phyloP scores from a whole-genome alignment of 2,113 vertebrate species.

The Scolopax mira region DNA sequence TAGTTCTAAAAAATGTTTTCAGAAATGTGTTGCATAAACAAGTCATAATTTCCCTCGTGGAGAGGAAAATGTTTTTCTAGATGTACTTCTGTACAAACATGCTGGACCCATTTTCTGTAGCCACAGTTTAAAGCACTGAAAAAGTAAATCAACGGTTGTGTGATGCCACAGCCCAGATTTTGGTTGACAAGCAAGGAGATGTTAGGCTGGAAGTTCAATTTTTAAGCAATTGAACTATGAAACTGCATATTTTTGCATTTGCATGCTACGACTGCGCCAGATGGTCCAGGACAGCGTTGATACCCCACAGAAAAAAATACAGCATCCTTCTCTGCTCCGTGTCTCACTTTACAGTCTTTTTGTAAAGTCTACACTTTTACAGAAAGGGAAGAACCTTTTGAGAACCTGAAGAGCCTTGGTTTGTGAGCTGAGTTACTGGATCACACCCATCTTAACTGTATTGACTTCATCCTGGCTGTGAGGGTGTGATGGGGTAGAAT shows the following conservation, averaged over 20 bases:
- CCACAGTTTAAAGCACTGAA: neutral
- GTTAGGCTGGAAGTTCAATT: neutral
- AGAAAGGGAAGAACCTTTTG: neutral
- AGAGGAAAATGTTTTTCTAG: slow-evolving; percentile 41
- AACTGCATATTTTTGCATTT: fast-evolving
- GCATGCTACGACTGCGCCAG: neutral
- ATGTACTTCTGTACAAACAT: neutral
- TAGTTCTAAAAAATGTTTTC: slow-evolving; percentile 65
- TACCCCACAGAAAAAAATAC: too few species aligned
- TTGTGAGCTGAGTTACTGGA: neutral
- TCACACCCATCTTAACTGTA: neutral
- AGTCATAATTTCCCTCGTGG: slow-evolving; percentile 53
- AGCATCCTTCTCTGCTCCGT: fast-evolving
- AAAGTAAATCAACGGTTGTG: fast-evolving
- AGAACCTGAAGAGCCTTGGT: neutral
- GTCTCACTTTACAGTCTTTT: neutral
- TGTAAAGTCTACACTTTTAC: too few species aligned
- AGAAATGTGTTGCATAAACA: slow-evolving; percentile 66
- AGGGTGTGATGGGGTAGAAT: neutral
- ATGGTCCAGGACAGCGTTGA: too few species aligned
- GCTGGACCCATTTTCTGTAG: neutral
- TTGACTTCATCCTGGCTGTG: neutral
- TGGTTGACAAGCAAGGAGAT: neutral
- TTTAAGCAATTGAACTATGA: neutral
- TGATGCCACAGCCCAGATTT: neutral